Percentiles rank a stretch among this genome's conserved stretches.
Evolutionary conservation across 2,888 invertebrate species (phyloP).

Genomic region (Coremacera marginata): DNA sequence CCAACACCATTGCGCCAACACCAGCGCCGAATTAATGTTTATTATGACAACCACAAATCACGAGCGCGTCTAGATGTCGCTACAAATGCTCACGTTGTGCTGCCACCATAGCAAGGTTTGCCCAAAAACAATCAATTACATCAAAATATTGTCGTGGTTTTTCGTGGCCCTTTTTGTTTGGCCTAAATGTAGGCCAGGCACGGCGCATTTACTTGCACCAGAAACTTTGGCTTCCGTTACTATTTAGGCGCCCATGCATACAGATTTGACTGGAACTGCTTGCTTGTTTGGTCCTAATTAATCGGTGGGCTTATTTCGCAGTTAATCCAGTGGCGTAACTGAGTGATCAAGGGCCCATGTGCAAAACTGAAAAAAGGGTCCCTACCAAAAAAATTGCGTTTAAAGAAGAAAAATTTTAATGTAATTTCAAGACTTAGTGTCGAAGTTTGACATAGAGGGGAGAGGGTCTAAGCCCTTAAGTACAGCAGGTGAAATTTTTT

Average conservation of each 20-base stretch:
- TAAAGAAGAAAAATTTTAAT: too few relatives aligned
- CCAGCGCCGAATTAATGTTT: slow-evolving; percentile 1
- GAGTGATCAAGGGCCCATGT: too few relatives aligned
- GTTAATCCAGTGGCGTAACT: too few relatives aligned
- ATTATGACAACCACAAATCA: slow-evolving; percentile 42
- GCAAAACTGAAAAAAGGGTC: too few relatives aligned
- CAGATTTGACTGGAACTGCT: background rate
- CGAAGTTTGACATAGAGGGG: too few relatives aligned
- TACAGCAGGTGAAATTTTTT: too few relatives aligned
- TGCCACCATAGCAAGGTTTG: background rate
- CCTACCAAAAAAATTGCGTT: too few relatives aligned
- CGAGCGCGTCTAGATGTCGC: slow-evolving; percentile 18
- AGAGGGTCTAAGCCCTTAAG: too few relatives aligned
- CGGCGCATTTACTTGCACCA: background rate
- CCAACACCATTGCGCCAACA: background rate
- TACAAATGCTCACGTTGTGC: background rate
- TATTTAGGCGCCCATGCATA: background rate
- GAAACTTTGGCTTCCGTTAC: slow-evolving; percentile 1
- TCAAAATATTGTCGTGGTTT: background rate
- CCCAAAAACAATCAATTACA: background rate
- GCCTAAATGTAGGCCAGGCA: background rate
- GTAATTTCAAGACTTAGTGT: too few relatives aligned
- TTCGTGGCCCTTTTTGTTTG: too few relatives aligned
- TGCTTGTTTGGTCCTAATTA: background rate
- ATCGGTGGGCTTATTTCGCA: background rate